Evolutionary conservation across 2,797 vertebrate genomes (phyloP).

Genomic region (Pangasius djambal): DNA sequence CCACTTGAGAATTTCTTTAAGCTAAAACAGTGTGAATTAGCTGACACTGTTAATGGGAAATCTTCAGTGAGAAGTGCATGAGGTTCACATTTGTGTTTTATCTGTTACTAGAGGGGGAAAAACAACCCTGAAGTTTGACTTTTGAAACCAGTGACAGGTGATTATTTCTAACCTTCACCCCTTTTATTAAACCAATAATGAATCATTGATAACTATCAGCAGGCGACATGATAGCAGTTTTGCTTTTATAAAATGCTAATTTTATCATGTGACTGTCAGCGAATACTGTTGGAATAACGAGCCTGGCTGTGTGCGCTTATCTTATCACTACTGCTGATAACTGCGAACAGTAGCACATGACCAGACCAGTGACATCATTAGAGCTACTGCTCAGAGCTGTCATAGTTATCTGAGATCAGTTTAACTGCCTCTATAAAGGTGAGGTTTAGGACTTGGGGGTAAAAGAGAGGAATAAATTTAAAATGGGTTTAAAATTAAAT

Average conservation of each 20-base stretch:
- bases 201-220: background rate
- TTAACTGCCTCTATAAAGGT: background rate
- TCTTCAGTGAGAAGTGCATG: background rate
- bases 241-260: background rate
- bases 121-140: background rate
- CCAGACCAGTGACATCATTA: background rate
- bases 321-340: slow-evolving; percentile 36
- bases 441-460: background rate
- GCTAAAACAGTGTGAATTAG: background rate
- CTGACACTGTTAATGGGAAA: background rate
- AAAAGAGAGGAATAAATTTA: background rate
- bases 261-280: background rate
- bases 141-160: background rate
- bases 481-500: background rate
- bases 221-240: background rate
- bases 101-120: background rate
- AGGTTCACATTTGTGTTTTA: background rate
- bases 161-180: background rate
- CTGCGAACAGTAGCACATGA: slow-evolving; percentile 18
- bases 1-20: background rate
- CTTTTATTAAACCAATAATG: slow-evolving; percentile 1
- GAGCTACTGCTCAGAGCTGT: background rate
- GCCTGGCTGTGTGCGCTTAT: background rate
- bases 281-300: background rate
- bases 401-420: background rate